Base-by-base conservation (phyloP, 2,113 vertebrate species). In the Gasterosteus aculeatus region DNA sequence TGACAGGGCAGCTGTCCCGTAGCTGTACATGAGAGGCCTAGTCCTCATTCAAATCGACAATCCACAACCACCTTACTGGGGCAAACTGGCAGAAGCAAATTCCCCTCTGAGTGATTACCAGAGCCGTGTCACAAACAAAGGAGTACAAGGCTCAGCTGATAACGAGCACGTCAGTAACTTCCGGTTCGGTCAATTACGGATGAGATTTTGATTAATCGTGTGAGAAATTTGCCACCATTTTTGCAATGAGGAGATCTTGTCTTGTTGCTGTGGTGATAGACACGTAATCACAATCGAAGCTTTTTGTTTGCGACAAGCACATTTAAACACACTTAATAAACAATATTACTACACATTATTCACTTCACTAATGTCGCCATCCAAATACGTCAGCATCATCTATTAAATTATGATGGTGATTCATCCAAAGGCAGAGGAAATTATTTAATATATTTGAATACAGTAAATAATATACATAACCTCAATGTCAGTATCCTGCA, bases 41-140 rank as follows among this genome's bases (percentile, higher is more conserved):
- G 61, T 79, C 73, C 82, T 87, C 66, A 85, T 89, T 86, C 69
- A 83, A 88, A 80, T 77, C 35, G 74, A 79, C 79, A 85, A 70
- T 68, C 69, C 62, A 26, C 22, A 71, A 81, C 60, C 60, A 33
- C 72, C 86, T 77, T 63, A 70, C 53, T 47, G 35, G 22, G 77
- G 70, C 66, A 69, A 77, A 71, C 22, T 80, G 65, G 80, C 84
- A 80, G 61, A 44, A 39, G 76, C 60, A 66, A 66, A 66, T 38
- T 51, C 46, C 31, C 31, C 46, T 35, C 46, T 38, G 46, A 66
- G 54, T 60, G 77, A 85, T 75, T 60, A 80, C 39, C 59, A 60
- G 62, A 75, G 49, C 72, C 31, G 49, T 31, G 66, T 64, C 68
- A 71, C 29, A 75, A 77, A 80, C 42, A 3, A 81, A 80, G 22